Evolutionary conservation across 1,140 invertebrate genomes (phyloP).

Genomic region (Drosophila saltans): DNA sequence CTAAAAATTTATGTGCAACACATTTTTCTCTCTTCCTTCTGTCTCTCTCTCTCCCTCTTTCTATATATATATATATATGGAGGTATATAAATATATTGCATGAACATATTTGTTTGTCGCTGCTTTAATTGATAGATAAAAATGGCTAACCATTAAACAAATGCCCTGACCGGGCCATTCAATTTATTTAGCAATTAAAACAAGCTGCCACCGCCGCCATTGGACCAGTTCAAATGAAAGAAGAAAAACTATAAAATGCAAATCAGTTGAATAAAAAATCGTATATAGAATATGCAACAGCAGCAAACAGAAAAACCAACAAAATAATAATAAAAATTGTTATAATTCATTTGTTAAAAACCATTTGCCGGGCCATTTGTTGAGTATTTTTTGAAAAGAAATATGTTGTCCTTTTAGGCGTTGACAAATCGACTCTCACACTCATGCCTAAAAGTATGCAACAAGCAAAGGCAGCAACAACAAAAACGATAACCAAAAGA

Average conservation of each 20-base stretch:
- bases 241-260: conserved; percentile 72
- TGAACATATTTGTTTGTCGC: conserved; percentile 57
- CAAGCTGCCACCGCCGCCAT: conserved; percentile 49
- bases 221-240: conserved; percentile 27
- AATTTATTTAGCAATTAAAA: conserved; percentile 79
- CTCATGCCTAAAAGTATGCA: conserved; percentile 58
- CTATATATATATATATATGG: not conserved
- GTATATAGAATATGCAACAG: conserved; percentile 30
- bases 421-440: conserved; percentile 78
- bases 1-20: conserved; percentile 52
- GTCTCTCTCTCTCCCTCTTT: not conserved
- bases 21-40: conserved; percentile 33
- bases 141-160: conserved; percentile 73
- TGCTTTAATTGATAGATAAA: conserved; percentile 79
- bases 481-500: conserved; percentile 25
- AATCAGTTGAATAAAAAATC: conserved; percentile 58
- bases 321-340: not conserved
- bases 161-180: conserved; percentile 36
- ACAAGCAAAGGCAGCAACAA: conserved; percentile 42
- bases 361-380: conserved; percentile 75
- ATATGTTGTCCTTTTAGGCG: conserved; percentile 82
- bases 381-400: conserved; percentile 58
- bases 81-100: not conserved
- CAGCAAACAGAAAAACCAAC: too few species aligned
- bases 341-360: conserved; percentile 76